phyloP scores from a whole-genome alignment of 23 tunicate species.

The Halocynthia aurantium region DNA sequence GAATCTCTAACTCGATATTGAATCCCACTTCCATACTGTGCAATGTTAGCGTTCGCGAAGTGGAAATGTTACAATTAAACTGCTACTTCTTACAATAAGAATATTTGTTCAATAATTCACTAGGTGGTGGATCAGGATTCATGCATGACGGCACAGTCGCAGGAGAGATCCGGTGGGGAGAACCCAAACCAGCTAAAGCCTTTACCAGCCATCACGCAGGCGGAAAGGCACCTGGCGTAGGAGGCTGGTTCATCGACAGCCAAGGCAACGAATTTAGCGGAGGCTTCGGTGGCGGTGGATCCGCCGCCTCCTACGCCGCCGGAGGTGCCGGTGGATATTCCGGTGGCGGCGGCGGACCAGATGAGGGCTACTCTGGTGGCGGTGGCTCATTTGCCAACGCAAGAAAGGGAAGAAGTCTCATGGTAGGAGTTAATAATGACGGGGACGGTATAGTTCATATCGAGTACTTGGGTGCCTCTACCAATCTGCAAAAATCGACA shows the following conservation, averaged over 20 bases:
- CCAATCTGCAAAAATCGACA: background rate
- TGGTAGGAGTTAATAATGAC: conserved; percentile 43
- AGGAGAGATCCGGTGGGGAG: conserved; percentile 56
- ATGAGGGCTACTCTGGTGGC: conserved; percentile 87
- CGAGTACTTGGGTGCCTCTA: conserved; percentile 48
- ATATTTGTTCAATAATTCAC: background rate
- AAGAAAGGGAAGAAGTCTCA: conserved; percentile 16
- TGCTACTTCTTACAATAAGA: background rate
- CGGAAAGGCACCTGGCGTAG: conserved; percentile 40
- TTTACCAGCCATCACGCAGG: conserved; percentile 39
- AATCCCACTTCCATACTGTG: background rate
- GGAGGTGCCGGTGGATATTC: conserved; percentile 99
- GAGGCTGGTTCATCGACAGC: conserved; percentile 32
- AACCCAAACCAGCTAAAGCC: conserved; percentile 55
- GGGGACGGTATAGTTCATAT: conserved; percentile 67
- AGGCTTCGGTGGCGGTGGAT: conserved; percentile 99
- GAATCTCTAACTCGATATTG: background rate
- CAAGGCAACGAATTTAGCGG: conserved; percentile 59
- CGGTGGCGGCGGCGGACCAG: conserved; percentile 97
- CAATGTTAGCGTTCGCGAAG: background rate
- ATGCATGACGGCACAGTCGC: conserved; percentile 60
- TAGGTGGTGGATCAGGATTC: conserved; percentile 90
- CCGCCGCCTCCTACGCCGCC: conserved; percentile 72
- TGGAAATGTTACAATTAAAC: background rate
- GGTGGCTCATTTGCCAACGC: conserved; percentile 74